Conservation (phyloP, 2,113 vertebrate species). For the Mionectes macconnelli region DNA sequence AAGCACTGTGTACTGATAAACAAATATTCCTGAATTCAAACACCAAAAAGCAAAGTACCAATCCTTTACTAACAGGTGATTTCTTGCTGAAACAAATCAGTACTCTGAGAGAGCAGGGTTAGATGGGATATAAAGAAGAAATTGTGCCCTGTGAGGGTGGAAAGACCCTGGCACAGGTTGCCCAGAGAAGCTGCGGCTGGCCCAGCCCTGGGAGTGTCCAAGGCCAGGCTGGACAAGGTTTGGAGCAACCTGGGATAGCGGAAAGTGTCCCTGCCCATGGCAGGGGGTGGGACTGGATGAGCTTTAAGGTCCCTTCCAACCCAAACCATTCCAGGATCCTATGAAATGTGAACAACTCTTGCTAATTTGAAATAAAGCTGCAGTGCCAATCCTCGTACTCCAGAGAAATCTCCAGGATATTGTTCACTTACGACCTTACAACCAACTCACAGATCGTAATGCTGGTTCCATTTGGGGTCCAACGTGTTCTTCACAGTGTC, state of each 20-base stretch:
- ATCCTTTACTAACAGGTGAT: not conserved
- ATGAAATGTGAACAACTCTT: not conserved
- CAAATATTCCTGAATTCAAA: not conserved
- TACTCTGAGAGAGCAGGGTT: not conserved
- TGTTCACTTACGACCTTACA: not conserved
- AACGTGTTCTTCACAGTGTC: constrained; percentile 98
- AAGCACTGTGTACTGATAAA: not conserved
- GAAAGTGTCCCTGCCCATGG: not conserved
- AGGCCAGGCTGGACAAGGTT: not conserved
- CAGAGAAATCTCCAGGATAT: not conserved
- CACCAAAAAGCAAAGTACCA: not conserved
- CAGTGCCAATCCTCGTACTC: not conserved
- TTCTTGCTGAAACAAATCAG: not conserved
- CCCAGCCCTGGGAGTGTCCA: not conserved
- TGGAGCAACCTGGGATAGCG: not conserved
- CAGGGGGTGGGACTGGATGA: not conserved
- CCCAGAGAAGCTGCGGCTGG: not conserved
- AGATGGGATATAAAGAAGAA: not conserved
- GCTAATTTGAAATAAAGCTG: not conserved
- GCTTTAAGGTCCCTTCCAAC: not conserved
- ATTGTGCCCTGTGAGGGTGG: not conserved
- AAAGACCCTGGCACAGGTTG: rapidly evolving
- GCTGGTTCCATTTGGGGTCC: constrained; percentile 99
- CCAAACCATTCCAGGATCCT: not conserved
- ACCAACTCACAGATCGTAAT: constrained; percentile 93